Evolutionary conservation across 2,797 vertebrate genomes (phyloP).

Genomic region (Mustela erminea): DNA sequence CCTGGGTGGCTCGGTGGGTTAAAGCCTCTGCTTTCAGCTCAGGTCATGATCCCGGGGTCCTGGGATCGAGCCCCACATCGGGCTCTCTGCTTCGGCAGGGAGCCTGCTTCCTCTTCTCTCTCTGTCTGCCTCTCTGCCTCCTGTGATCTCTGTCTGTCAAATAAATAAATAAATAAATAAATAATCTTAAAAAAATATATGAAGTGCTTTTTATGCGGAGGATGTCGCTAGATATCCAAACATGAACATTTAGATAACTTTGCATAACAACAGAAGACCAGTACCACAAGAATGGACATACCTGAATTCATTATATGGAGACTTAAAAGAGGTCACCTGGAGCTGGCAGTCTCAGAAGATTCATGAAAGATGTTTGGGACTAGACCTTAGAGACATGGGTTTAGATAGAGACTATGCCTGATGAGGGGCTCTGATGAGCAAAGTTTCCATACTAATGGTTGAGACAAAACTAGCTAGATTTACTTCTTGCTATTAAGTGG

Average conservation of each 20-base stretch:
- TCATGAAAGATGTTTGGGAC: not conserved
- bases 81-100: no score
- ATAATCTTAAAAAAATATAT: not conserved
- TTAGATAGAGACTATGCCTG: not conserved
- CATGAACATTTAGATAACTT: not conserved
- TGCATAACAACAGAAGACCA: not conserved
- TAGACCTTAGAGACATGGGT: not conserved
- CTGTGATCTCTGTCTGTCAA: no score
- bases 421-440: not conserved
- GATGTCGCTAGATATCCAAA: not conserved
- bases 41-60: no score
- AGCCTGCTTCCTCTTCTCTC: no score
- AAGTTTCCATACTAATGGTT: not conserved
- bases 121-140: no score
- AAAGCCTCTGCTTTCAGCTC: no score
- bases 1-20: no score
- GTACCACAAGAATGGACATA: accelerated
- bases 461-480: not conserved
- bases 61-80: no score
- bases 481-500: not conserved
- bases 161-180: no score
- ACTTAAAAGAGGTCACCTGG: accelerated
- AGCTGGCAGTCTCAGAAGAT: not conserved
- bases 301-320: not conserved
- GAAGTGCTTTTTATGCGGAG: not conserved